Percentiles rank a stretch among this genome's conserved stretches.
phyloP scores from a whole-genome alignment of 2,113 vertebrate species.

The Alaudala cheleensis region DNA sequence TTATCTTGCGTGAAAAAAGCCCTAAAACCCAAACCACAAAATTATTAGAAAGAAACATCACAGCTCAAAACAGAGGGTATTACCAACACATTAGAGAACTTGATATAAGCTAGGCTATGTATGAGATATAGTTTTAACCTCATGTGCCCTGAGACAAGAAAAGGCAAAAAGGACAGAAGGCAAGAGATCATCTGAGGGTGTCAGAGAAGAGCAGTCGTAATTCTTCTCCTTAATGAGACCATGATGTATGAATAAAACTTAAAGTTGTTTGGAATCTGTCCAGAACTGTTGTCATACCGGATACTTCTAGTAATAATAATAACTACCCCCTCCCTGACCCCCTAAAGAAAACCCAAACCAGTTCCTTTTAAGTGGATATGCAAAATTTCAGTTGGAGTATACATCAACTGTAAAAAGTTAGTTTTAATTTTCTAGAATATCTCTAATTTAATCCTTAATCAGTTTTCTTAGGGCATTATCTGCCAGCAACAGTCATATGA shows the following conservation, averaged over 20 bases:
- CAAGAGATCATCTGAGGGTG: background rate
- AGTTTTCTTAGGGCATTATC: background rate
- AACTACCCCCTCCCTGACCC: background rate
- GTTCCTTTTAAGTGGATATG: background rate
- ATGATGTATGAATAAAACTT: background rate
- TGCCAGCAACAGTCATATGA: background rate
- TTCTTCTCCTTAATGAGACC: background rate
- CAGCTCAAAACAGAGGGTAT: background rate
- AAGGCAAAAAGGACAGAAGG: background rate
- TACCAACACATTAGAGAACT: background rate
- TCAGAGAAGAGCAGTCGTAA: background rate
- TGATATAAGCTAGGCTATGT: background rate
- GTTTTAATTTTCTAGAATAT: background rate
- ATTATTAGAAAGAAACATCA: background rate
- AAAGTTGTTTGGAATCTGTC: background rate
- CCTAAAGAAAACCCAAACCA: background rate
- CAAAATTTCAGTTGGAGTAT: background rate
- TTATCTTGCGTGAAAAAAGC: background rate
- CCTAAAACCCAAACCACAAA: background rate
- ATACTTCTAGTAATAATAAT: background rate
- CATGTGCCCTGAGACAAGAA: background rate
- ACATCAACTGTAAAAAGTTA: background rate
- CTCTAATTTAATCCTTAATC: background rate
- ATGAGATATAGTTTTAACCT: background rate
- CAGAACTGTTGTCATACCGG: background rate